Evolutionary conservation across 2,797 vertebrate genomes (phyloP), one percentile per base, ranked within the genome.

Genomic region (Gymnothorax javanicus): DNA sequence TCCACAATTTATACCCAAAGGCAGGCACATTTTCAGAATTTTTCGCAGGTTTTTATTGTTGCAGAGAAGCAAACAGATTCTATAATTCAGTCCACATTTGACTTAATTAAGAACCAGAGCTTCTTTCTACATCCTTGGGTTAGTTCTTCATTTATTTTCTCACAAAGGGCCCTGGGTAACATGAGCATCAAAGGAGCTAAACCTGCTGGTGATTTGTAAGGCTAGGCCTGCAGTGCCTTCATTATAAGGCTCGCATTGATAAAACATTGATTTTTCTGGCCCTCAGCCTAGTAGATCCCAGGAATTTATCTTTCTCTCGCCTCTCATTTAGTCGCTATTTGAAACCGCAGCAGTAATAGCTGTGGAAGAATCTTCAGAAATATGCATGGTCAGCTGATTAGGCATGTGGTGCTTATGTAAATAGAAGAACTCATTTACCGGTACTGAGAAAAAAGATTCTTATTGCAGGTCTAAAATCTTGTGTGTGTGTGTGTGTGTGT

Each of bases 231-330:
- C 85, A 43, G 77, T 58, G 84, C 57, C 83, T 86, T 90, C 87
- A 89, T 91, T 90, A 89, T 69, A 88, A 89, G 90, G 89, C 89
- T 90, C 89, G 75, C 86, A 87, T 85, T 89, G 89, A 91, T 89
- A 89, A 89, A 87, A 75, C 89, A 90, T 90, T 83, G 88, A 91
- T 90, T 87, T 91, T 88, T 67, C 87, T 89, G 85, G 89, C 87
- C 87, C 87, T 77, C 87, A 81, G 88, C 82, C 60, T 9, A 77
- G 86, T 85, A 87, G 87, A 87, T 89, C 77, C 62, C 83, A 33
- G 60, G 86, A 90, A 89, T 91, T 86, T 88, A 90, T 90, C 90
- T 90, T 91, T 86, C 87, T 90, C 86, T 86, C 59, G 89, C 84
- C 89, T 88, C 90, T 90, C 87, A 75, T 90, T 91, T 89, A 88